Evolutionary conservation across 1,140 invertebrate species (phyloP).

Genomic region (Phocides pigmalion): DNA sequence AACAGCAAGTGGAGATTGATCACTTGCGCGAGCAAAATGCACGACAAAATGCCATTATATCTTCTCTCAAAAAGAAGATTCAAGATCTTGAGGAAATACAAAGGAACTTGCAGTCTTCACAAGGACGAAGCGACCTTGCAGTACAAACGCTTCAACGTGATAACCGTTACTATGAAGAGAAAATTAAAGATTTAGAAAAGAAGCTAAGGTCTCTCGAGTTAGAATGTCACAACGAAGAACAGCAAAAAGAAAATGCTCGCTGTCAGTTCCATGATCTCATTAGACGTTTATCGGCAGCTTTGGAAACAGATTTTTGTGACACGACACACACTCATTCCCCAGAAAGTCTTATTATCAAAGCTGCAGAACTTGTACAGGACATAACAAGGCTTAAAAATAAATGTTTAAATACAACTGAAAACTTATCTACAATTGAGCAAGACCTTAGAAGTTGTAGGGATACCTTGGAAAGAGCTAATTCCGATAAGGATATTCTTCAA

Average conservation of each 20-base stretch:
- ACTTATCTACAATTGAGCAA: conserved; percentile 86
- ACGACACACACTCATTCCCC: conserved; percentile 84
- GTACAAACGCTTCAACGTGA: conserved; percentile 90
- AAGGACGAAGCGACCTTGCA: conserved; percentile 88
- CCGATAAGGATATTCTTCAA: conserved; percentile 88
- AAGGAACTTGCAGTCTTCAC: conserved; percentile 85
- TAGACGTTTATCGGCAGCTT: conserved; percentile 86
- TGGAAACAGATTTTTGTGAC: conserved; percentile 88
- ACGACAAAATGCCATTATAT: conserved; percentile 90
- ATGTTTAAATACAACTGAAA: conserved; percentile 85
- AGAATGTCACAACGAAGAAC: conserved; percentile 87
- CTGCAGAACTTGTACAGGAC: conserved; percentile 89
- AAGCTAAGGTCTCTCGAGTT: conserved; percentile 89
- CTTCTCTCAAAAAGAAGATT: conserved; percentile 90
- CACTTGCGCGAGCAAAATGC: conserved; percentile 91
- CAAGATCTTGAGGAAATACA: conserved; percentile 91
- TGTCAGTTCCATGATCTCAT: conserved; percentile 88
- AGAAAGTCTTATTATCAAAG: conserved; percentile 88
- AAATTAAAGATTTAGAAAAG: conserved; percentile 89
- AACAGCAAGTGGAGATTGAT: conserved; percentile 88
- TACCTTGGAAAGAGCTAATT: conserved; percentile 85
- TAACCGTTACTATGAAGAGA: conserved; percentile 89
- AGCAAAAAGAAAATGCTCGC: conserved; percentile 86
- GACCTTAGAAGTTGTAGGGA: conserved; percentile 88
- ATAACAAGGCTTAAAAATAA: conserved; percentile 84